Base-by-base conservation (phyloP, 2,888 invertebrate species). In the Caenorhabditis plicata region DNA sequence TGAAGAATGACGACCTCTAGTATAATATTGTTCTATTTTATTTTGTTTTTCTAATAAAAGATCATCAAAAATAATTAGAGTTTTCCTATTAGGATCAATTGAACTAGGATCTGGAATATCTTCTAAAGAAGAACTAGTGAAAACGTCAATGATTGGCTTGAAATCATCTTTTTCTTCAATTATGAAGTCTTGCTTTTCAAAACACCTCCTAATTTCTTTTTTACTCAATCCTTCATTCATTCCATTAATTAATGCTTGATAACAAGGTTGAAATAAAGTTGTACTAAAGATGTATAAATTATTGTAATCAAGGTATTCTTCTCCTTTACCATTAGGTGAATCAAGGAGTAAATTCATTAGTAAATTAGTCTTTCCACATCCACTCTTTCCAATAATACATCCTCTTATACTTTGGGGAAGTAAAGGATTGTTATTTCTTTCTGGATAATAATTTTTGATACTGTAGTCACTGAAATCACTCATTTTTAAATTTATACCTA, bases 1-100 rank as follows among this genome's bases (percentile, higher is more conserved):
- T 11, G 27, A 38, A 44, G 42, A 45, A 47, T 67, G 67, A 19
- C 67, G 53, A 39, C 64, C 68, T 35, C 65, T 22, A 22, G 68
- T 67, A 50, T 67, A 67, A 64, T 68, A 67, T 53, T 56, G 58
- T 66, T 68, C 57, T 69, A 68, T 61, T 69, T 68, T 66, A 64
- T 61, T 66, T 66, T 66, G 65, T 29, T 65, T 65, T 41, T 65
- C 66, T 22, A 62, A 42, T 36, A 66, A 36, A 29, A 67, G 51
- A 48, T 65, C 65, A 65, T 65, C 65, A 53, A 65, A 67, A 49
- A 67, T 67, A 29, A 68, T 68, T 35, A 55, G 44, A 63, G 54
- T 64, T 32, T 64, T 68, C 41, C 52, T 58, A 60, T 64, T 48
- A 2, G 50, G 44, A 62, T 69, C 61, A 29, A 69, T 9, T 29